Conservation (phyloP, 2,797 vertebrate genomes). For the Oreochromis mossambicus region DNA sequence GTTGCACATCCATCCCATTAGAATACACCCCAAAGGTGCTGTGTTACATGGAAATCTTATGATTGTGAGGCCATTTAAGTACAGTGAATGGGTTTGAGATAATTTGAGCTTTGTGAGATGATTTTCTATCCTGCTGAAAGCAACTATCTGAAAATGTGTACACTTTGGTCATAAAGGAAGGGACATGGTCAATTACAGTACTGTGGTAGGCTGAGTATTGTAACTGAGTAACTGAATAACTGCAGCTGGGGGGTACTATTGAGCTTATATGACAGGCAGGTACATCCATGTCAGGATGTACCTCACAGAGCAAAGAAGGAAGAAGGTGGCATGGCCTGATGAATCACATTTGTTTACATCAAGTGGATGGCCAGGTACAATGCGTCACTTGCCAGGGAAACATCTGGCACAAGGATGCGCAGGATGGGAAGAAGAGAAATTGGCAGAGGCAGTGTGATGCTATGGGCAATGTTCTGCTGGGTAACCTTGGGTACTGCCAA, state of each 20-base stretch:
- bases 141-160: not conserved
- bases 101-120: not conserved
- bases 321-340: not conserved
- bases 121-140: not conserved
- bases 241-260: fast-evolving
- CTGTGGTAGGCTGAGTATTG: too few relatives aligned
- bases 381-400: not conserved
- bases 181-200: not conserved
- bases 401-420: not conserved
- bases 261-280: not conserved
- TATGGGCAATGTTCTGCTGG: not conserved
- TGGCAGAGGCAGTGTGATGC: not conserved
- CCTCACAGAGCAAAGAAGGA: not conserved
- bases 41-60: not conserved
- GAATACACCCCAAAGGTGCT: fast-evolving
- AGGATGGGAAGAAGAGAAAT: not conserved
- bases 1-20: not conserved
- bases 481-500: not conserved
- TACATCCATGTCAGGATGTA: not conserved
- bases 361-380: not conserved
- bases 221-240: too few relatives aligned
- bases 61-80: not conserved
- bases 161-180: not conserved
- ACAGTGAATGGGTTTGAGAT: not conserved
- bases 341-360: not conserved